Base-by-base conservation (phyloP, 1,140 invertebrate species). In the Drosophila mauritiana region DNA sequence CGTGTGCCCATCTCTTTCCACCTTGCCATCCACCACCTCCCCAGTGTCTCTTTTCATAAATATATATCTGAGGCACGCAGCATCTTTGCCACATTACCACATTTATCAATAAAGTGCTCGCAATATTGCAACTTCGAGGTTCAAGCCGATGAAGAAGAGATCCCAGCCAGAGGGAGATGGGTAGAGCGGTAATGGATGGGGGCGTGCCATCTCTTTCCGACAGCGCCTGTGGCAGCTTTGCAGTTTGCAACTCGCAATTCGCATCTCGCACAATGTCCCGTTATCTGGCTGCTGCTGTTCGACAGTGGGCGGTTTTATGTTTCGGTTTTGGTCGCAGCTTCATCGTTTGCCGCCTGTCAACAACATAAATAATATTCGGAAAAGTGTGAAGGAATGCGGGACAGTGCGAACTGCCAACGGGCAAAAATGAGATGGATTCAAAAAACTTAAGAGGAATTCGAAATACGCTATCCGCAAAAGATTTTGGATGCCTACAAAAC, bases 331-430 rank as follows among this genome's bases (percentile, higher is more conserved):
- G 58, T 69, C 74, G 56, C 74, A 68, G 62, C 49, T 63, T 12
- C 67, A 55, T 69, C 62, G 70, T 48, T 77, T 57, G 51, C 51
- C 51, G 67, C 58, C 79, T 89, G 83, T 88, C 83, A 88, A 79
- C 83, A 76, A 64, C 76, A 89, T 89, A 86, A 83, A 88, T 86
- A 88, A 86, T 79, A 86, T 88, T 88, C 73, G 73, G 39, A 67
- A 42, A 69, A 89, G 75, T 58, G 80, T 70, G 83, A 77, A 84
- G 74, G 61, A 81, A 72, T 72, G 68, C 51, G 67, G 56, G 67
- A 70, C 25, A 56, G 20, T n/a, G 67, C 52, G 49, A 56, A 53
- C 37, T 20, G 64, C 64, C 61, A 68, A 8, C 37, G 46, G 64
- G 61, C 61, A 37, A 53, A 65, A 42, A 59, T 63, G 37, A 25